Evolutionary conservation across 2,797 vertebrate species (phyloP).

Genomic region (Acanthornis magna): DNA sequence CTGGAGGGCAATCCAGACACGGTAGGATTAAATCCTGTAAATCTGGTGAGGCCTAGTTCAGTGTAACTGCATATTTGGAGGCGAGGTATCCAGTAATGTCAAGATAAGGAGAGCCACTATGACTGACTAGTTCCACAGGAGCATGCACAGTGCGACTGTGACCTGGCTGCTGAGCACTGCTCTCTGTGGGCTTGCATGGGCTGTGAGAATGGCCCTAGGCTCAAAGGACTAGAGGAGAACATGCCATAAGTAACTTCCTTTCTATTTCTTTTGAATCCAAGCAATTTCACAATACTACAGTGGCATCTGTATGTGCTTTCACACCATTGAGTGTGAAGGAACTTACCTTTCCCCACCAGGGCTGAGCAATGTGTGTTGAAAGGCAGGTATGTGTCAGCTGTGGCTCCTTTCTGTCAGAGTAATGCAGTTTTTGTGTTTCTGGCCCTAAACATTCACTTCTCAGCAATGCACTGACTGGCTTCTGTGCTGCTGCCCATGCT

Average conservation of each 20-base stretch:
- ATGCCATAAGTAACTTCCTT: not conserved
- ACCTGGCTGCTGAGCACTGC: not conserved
- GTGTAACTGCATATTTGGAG: not conserved
- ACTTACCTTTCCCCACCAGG: rapidly evolving
- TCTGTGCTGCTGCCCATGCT: not conserved
- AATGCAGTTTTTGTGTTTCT: not conserved
- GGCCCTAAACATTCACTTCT: not conserved
- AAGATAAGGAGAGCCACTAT: not conserved
- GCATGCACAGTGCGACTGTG: not conserved
- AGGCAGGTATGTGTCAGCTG: not conserved
- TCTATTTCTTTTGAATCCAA: not conserved
- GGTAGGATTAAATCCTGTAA: slow-evolving; percentile 75
- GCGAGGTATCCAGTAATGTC: not conserved
- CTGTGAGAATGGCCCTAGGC: not conserved
- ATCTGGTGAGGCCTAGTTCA: not conserved
- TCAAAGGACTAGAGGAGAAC: not conserved
- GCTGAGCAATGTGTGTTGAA: not conserved
- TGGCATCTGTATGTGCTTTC: not conserved
- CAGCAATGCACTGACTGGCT: rapidly evolving
- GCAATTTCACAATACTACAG: not conserved
- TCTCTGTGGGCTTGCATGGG: not conserved
- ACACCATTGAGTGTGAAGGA: not conserved
- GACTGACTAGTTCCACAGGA: not conserved
- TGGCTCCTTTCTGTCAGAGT: not conserved
- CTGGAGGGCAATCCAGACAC: slow-evolving; percentile 98